Evolutionary conservation across 2,797 vertebrate genomes (phyloP), one percentile per base, ranked within the genome.

Genomic region (Pelochelys cantorii): DNA sequence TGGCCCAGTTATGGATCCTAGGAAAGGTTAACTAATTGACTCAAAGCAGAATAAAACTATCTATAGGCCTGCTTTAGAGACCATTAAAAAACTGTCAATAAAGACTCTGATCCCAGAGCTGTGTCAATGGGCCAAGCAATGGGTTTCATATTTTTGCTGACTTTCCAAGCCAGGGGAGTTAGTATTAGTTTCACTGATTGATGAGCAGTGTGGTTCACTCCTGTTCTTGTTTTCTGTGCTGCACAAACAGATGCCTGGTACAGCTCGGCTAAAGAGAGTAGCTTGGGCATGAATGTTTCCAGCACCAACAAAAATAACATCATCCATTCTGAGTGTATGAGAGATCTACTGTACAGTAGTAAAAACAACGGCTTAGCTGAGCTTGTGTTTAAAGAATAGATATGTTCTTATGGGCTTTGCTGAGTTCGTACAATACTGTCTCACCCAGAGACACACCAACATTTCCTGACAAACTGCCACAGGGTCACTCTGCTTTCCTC

Each of bases 351-450:
- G 42, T 54, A 84, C 79, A 74, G 0, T 57, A 90, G 84, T 23
- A 53, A 90, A 94, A 95, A 93, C 92, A 95, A 92, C 78, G 37
- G 81, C 84, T 71, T 71, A 96, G 92, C 59, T 96, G 90, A 89
- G 93, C 90, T 87, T 93, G 86, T 62, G 91, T 86, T 80, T 79
- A 37, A 12, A 93, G 97, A 97, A 96, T 95, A 97, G 96, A 96
- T 85, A 93, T 83, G 34, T 23, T 48, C 85, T 86, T 68, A 90
- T 59, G 93, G 93, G 92, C 91, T 89, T 97, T 94, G 87, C 85
- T 91, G 92, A 85, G 80, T 96, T 94, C 91, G 95, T 92, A 55
- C 6, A 71, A 15, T 29, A 11, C 18, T 11, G 22, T 11, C 95
- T 92, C 80, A 11, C 65, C 65, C 68, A 2, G 2, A 59, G 53